Base-by-base conservation (phyloP, 1,140 invertebrate genomes). In the Tetramorium parvispinum region DNA sequence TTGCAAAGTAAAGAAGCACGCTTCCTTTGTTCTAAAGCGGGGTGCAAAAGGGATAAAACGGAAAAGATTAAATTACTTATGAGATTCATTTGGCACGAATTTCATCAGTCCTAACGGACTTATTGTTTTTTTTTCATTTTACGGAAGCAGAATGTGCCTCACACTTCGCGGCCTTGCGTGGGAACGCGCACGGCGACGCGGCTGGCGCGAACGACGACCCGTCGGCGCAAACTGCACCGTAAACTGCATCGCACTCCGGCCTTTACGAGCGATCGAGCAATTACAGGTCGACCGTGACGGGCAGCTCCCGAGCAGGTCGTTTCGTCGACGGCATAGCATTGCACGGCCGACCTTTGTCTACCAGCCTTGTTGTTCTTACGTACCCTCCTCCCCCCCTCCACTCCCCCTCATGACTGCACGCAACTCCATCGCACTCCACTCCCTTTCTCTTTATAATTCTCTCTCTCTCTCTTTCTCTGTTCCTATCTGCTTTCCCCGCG, bases 281-380 rank as follows among this genome's bases (percentile, higher is more conserved):
- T 90, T 73, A 59, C 88, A 87, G 68, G 11, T 87, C 85, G 86
- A 70, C 78, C 85, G 75, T 90, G 51, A 49, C 40, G 76, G 76
- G 53, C 57, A 46, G 43, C 68, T 49, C n/a, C 55, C 57, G 46
- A 89, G 65, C 88, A 83, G 53, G 53, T 73, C 87, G 70, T 73
- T 59, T 71, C 46, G 40, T 55, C 37, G 49, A 16, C 53, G 24
- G 24, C 53, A 21, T 57, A 71, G 53, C 53, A 21, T 59, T 59
- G 68, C 53, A 75, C 68, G 40, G 24, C n/a, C 79, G 27, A 78
- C 63, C 73, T 91, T 91, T 89, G 66, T 87, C 86, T 43, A 59
- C 55, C 49, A 21, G 37, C 11, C 87, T 88, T 87, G 88, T 92
- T 91, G 71, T 92, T 88, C 91, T 92, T 90, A 91, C 81, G 63